phyloP scores from a whole-genome alignment of 2,113 vertebrate genomes.

The Catharus minimus region DNA sequence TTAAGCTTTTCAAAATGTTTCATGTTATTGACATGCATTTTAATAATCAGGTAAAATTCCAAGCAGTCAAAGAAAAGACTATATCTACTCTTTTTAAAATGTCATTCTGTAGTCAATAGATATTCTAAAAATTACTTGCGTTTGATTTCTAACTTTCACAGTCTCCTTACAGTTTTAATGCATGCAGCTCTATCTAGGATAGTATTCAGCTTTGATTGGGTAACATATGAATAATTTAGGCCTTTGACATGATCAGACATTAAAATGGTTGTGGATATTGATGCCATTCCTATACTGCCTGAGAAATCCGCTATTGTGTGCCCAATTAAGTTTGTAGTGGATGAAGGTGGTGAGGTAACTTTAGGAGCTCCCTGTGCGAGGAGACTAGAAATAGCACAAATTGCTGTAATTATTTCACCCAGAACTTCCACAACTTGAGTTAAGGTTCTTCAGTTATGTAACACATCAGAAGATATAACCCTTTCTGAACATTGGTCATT shows the following conservation, averaged over 20 bases:
- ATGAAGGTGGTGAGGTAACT: neutral
- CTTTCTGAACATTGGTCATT: neutral
- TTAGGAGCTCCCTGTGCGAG: neutral
- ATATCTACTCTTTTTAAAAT: neutral
- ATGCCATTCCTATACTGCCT: neutral
- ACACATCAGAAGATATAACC: neutral
- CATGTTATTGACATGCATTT: neutral
- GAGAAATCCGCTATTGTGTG: neutral
- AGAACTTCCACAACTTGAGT: neutral
- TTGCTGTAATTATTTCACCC: neutral
- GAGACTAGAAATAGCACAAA: neutral
- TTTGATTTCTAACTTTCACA: neutral
- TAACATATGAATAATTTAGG: accelerated
- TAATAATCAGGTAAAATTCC: neutral
- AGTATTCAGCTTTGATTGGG: neutral
- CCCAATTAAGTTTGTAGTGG: neutral
- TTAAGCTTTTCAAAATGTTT: constrained; percentile 63
- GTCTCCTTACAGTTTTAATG: neutral
- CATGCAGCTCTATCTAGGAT: neutral
- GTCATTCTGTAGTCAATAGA: neutral
- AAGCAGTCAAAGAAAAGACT: neutral
- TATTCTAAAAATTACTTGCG: neutral
- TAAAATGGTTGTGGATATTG: neutral
- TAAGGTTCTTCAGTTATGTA: neutral
- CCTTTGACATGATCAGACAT: neutral